Evolutionary conservation across 2,888 invertebrate genomes (phyloP), one percentile per base, ranked within the genome.

Genomic region (Odontocerum albicorne): DNA sequence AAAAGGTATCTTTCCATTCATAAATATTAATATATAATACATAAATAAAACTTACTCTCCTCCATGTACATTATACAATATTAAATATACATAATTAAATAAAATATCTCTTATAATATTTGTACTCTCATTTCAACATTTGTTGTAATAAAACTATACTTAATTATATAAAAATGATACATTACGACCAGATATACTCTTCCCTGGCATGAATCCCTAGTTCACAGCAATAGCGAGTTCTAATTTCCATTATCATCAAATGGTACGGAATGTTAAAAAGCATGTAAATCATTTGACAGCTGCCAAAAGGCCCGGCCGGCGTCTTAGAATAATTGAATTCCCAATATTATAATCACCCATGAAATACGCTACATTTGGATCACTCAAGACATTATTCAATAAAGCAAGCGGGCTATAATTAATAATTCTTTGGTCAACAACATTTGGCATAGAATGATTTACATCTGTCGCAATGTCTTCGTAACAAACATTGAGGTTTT

Each of bases 171-270:
- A 52, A 43, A 52, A 49, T 45, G 12, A 39, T 42, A 50, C 12
- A 38, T 27, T 54, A 54, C 46, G 54, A 54, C 54, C 54, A 54
- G 54, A 54, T 54, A 42, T 46, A 54, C 54, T 27, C 38, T 45
- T 35, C 22, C 31, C 19, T 38, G 38, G 19, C 15, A 22, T 27
- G 8, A n/a, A 31, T 36, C 52, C 38, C 32, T 45, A 31, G 27
- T 31, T 43, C 27, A 16, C 31, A 43, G 31, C 27, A 31, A 31
- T 43, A 43, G 27, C 43, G 16, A 16, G 43, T 43, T 43, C 8
- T 45, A 33, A 17, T 4, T 20, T n/a, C 27, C 13, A 31, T 27
- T n/a, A 31, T 31, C 32, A 10, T 45, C 44, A 16, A 45, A 19
- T 45, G 45, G 45, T 45, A 45, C 33, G 35, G 45, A 45, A 33